phyloP scores from a whole-genome alignment of 2,113 vertebrate genomes.

The Riparia riparia region DNA sequence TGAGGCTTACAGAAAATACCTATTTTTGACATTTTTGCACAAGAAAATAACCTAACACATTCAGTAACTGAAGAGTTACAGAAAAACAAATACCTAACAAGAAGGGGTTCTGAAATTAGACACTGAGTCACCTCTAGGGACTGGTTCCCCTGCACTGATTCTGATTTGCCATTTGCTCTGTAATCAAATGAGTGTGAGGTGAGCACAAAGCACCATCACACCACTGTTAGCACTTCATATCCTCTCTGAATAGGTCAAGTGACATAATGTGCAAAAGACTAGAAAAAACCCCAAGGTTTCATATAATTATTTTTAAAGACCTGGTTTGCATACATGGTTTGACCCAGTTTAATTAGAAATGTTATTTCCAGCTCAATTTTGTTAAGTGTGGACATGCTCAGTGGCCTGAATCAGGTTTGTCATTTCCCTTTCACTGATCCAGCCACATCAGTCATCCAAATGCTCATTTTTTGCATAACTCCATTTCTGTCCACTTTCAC shows the following conservation, averaged over 20 bases:
- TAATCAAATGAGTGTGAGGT: neutral
- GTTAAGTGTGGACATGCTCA: neutral
- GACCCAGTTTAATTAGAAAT: slow-evolving; percentile 32
- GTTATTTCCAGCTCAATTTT: neutral
- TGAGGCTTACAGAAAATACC: neutral
- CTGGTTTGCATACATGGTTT: neutral
- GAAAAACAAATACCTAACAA: neutral
- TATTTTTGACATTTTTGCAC: neutral
- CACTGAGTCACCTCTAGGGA: neutral
- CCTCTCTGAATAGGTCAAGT: neutral
- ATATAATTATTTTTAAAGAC: slow-evolving; percentile 20
- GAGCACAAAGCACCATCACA: neutral
- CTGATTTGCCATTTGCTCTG: neutral
- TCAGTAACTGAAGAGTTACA: neutral
- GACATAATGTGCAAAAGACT: neutral
- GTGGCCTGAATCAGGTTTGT: neutral
- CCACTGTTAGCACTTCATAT: neutral
- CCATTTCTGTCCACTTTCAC: neutral
- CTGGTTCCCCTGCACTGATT: neutral
- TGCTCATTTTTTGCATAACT: neutral
- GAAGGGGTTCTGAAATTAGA: neutral
- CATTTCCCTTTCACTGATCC: neutral
- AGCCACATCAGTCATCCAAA: neutral
- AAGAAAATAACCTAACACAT: neutral
- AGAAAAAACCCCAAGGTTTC: neutral